Conservation (phyloP, 2,888 invertebrate species). For the Drosophila meridionalis region DNA sequence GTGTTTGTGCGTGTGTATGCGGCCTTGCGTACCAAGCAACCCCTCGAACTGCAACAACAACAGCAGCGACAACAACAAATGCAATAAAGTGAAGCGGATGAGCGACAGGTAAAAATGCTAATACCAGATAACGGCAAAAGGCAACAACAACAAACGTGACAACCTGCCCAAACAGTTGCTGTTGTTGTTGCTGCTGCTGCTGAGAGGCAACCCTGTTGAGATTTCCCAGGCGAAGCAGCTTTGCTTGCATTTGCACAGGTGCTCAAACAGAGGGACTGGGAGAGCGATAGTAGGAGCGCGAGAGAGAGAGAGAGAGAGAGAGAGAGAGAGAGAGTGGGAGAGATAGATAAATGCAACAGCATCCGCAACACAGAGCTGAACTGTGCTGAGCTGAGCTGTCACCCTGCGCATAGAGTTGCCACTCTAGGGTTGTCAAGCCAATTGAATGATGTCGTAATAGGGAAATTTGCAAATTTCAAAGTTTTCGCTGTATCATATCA, state of each 20-base stretch:
- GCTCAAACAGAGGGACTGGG: slow-evolving; percentile 16
- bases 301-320: slow-evolving; percentile 7
- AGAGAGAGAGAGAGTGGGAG: slow-evolving; percentile 6
- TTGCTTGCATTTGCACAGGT: slow-evolving; percentile 54
- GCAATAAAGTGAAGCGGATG: slow-evolving; percentile 51
- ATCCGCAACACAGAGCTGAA: slow-evolving; percentile 23
- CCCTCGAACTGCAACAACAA: slow-evolving; percentile 34
- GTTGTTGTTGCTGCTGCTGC: slow-evolving; percentile 11
- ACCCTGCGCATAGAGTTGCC: slow-evolving; percentile 10
- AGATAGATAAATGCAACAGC: slow-evolving; percentile 2
- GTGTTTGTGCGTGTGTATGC: slow-evolving; percentile 16
- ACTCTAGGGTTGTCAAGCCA: not conserved
- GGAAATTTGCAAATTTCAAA: not conserved
- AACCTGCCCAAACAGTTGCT: slow-evolving; percentile 39
- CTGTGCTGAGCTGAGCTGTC: slow-evolving; percentile 6
- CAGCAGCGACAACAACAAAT: not conserved
- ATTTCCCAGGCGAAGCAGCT: slow-evolving; percentile 53
- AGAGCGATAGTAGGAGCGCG: not conserved
- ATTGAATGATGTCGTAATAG: not conserved
- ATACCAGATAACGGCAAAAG: slow-evolving; percentile 63
- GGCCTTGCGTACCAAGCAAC: slow-evolving; percentile 34
- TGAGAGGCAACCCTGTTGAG: slow-evolving; percentile 43
- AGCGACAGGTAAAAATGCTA: slow-evolving; percentile 70
- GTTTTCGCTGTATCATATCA: not conserved
- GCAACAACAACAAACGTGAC: slow-evolving; percentile 33